Evolutionary conservation across 2,888 invertebrate species (phyloP), one percentile per base, ranked within the genome.

Genomic region (Agrochola circellaris): DNA sequence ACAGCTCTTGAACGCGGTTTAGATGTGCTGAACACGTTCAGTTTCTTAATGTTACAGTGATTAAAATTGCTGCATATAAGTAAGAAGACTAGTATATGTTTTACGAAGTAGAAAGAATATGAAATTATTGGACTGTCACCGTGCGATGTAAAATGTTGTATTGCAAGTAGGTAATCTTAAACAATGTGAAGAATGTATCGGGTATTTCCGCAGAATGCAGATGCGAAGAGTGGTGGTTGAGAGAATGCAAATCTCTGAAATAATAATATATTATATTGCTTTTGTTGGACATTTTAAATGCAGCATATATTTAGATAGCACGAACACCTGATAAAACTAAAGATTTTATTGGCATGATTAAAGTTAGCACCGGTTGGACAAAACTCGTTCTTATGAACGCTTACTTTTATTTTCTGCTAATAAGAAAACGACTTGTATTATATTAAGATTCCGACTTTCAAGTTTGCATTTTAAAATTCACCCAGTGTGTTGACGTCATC

Each of bases 161-260:
- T 76, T 60, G 17, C 15, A 13, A 42, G 61, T 68, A 56, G 8
- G 67, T 83, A 85, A 82, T 86, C 83, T 75, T 79, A 77, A 86
- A 79, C 80, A 83, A 89, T 81, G 77, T 81, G 42, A 84, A 71
- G 85, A 90, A 90, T 90, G 75, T 77, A 73, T 84, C 48, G 79
- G 74, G 82, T 87, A 83, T 86, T 83, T 81, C 78, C 68, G 68
- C 69, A 81, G 82, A 83, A 87, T 82, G 77, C 86, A 84, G 77
- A 86, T 85, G 75, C 26, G 60, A 58, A 64, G 66, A 76, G 65
- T 66, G 20, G 54, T 74, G 70, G 64, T 61, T n/a, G 61, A 73
- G 60, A 54, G 74, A 81, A 84, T 82, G 79, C 69, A 78, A 89
- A 84, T 75, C 54, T 81, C 15, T 54, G 15, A 38, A 75, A 74